Percentiles rank a stretch among this genome's conserved stretches.
Conservation (phyloP, 2,888 invertebrate species). For the Allacma fusca region DNA sequence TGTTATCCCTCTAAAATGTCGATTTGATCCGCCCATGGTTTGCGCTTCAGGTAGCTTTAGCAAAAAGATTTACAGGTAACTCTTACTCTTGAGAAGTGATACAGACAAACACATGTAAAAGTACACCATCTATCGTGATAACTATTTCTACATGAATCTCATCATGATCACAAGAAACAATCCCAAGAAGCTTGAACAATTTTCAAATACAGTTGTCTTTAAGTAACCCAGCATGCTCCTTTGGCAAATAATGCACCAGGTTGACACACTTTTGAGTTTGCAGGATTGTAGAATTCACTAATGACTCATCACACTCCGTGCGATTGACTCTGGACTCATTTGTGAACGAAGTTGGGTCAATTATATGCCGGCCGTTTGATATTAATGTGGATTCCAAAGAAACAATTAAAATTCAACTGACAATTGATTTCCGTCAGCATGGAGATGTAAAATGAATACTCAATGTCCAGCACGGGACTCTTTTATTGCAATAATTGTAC, state of each 20-base stretch:
- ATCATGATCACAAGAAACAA: too few relatives aligned
- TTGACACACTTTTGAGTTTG: too few relatives aligned
- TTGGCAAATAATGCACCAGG: too few relatives aligned
- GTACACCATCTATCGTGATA: neutral
- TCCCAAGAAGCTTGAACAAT: too few relatives aligned
- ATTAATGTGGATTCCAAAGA: neutral
- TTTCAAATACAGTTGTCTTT: too few relatives aligned
- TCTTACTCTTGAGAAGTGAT: too few relatives aligned
- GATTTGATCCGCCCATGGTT: slow-evolving; percentile 47
- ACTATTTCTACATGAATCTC: too few relatives aligned
- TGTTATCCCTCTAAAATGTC: slow-evolving; percentile 49
- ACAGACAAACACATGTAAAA: neutral
- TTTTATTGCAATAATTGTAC: neutral
- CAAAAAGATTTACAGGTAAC: slow-evolving; percentile 16
- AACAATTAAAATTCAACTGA: neutral
- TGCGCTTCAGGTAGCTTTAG: neutral
- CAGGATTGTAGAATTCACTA: slow-evolving; percentile 24
- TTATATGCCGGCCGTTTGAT: slow-evolving; percentile 32
- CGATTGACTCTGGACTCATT: neutral
- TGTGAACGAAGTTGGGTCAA: slow-evolving; percentile 1
- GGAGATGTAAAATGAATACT: slow-evolving; percentile 20
- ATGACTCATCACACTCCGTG: neutral
- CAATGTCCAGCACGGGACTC: too few relatives aligned
- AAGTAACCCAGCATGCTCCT: too few relatives aligned
- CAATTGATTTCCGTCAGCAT: slow-evolving; percentile 23